Conservation (phyloP, 2,888 invertebrate genomes). For the Philaethria dido region DNA sequence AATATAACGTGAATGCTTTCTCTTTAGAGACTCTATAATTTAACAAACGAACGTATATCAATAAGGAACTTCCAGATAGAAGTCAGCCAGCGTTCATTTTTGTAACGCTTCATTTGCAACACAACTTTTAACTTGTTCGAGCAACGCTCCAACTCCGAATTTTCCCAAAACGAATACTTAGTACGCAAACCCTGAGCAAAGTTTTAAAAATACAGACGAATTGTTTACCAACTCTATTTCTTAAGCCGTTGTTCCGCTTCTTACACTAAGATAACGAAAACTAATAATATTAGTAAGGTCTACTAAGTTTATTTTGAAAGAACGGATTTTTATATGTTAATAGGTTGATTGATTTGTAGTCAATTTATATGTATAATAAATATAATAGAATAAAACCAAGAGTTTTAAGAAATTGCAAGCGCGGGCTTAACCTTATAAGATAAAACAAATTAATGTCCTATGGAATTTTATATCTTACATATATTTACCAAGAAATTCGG, state of each 20-base stretch:
- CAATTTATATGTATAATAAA: no score
- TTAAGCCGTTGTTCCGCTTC: slow-evolving; percentile 21
- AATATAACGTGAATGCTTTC: slow-evolving; percentile 1
- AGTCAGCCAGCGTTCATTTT: slow-evolving; percentile 61
- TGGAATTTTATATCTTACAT: no score
- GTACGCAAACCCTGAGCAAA: slow-evolving; percentile 54
- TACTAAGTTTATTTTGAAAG: no score
- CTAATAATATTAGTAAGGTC: background rate
- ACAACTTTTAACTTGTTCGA: slow-evolving; percentile 72
- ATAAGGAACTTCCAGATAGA: slow-evolving; percentile 44
- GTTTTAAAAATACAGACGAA: slow-evolving; percentile 53
- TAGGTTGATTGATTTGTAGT: no score
- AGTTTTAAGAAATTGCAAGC: no score
- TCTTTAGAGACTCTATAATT: slow-evolving; percentile 17
- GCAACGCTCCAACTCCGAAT: slow-evolving; percentile 60
- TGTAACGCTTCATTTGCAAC: slow-evolving; percentile 75
- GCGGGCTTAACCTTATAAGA: no score
- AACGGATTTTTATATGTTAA: no score
- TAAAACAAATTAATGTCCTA: no score
- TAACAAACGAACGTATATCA: slow-evolving; percentile 25
- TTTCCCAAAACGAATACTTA: slow-evolving; percentile 65
- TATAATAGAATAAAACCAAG: no score
- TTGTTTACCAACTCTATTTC: slow-evolving; percentile 45
- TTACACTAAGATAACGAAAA: background rate
- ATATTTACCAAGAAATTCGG: no score